Evolutionary conservation across 2,113 vertebrate species (phyloP).

Genomic region (Clarias magur): DNA sequence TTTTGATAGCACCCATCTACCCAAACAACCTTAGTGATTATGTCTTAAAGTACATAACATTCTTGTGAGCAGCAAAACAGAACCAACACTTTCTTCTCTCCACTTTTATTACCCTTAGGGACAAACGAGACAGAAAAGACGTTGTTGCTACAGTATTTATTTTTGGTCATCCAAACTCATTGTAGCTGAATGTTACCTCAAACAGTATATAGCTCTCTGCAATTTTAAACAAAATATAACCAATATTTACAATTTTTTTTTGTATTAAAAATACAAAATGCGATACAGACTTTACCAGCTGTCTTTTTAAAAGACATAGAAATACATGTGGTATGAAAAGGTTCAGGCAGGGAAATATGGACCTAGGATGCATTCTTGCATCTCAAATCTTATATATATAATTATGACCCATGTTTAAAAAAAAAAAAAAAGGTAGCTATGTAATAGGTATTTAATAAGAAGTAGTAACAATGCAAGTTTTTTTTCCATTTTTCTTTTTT

Average conservation of each 20-base stretch:
- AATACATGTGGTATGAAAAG: constrained; percentile 43
- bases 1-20: not conserved
- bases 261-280: constrained; percentile 58
- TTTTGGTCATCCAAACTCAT: constrained; percentile 41
- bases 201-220: constrained; percentile 46
- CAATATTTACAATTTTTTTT: constrained; percentile 49
- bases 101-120: too few relatives aligned
- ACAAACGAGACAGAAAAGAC: not conserved
- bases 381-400: not conserved
- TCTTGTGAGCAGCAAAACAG: not conserved
- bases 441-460: constrained; percentile 23
- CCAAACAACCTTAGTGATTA: not conserved
- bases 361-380: constrained; percentile 6
- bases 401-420: constrained; percentile 8
- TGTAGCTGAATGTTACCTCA: constrained; percentile 32
- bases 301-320: constrained; percentile 60
- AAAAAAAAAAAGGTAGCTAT: constrained; percentile 13
- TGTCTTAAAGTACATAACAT: not conserved
- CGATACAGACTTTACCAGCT: constrained; percentile 40
- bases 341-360: constrained; percentile 15
- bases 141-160: constrained; percentile 51
- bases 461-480: constrained; percentile 20
- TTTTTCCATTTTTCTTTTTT: not conserved
- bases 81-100: not conserved
- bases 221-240: constrained; percentile 54